Percentiles rank a stretch among this genome's conserved stretches.
phyloP scores from a whole-genome alignment of 2,888 invertebrate genomes.

The Pyrocoelia pectoralis region DNA sequence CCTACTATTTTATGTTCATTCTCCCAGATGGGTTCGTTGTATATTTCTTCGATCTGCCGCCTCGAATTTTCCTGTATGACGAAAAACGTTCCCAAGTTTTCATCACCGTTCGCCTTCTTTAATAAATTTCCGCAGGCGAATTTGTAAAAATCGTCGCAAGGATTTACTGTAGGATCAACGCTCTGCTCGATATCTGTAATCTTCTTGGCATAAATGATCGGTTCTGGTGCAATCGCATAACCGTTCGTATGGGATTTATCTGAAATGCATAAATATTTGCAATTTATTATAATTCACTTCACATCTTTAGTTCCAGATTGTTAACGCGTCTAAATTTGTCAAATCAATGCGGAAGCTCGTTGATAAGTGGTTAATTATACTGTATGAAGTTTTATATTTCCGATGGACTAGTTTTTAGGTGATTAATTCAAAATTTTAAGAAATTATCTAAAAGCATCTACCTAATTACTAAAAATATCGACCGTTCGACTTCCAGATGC shows the following conservation, averaged over 20 bases:
- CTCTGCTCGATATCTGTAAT: conserved; percentile 13
- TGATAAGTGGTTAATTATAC: too few relatives aligned
- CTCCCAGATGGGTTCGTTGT: conserved; percentile 33
- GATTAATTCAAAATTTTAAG: too few relatives aligned
- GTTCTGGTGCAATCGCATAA: conserved; percentile 5
- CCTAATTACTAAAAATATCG: too few relatives aligned
- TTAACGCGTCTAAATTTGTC: neutral
- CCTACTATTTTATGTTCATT: conserved; percentile 38
- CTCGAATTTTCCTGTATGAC: conserved; percentile 18
- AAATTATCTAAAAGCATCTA: too few relatives aligned
- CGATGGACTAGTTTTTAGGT: too few relatives aligned
- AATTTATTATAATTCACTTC: neutral
- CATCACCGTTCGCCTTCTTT: conserved; percentile 18
- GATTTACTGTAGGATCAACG: conserved; percentile 37
- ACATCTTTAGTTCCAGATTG: neutral
- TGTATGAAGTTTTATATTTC: too few relatives aligned
- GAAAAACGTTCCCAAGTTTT: conserved; percentile 23
- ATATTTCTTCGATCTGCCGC: conserved; percentile 40
- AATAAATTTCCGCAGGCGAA: conserved; percentile 44
- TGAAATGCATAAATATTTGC: neutral
- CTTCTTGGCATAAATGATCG: conserved; percentile 18
- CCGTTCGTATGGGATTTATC: neutral
- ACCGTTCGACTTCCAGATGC: too few relatives aligned
- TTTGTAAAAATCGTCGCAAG: conserved; percentile 45
- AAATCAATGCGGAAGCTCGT: too few relatives aligned